Evolutionary conservation across 2,888 invertebrate genomes (phyloP).

Genomic region (Phyllotreta striolata): DNA sequence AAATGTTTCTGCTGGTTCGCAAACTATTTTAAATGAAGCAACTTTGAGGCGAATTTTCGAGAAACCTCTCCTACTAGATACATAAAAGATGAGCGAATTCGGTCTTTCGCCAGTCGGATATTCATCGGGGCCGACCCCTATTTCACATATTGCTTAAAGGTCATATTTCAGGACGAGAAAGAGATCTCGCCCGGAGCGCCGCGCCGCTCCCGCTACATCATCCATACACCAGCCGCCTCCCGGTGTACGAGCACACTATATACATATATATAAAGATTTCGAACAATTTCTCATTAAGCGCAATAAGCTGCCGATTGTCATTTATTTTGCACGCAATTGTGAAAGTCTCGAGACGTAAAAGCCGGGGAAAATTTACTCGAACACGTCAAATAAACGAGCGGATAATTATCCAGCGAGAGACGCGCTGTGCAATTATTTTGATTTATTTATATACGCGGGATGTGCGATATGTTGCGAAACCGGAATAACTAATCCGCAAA

Average conservation of each 20-base stretch:
- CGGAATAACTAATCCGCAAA: too few species aligned
- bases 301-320: constrained; percentile 61
- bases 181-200: too few species aligned
- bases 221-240: too few species aligned
- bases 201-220: too few species aligned
- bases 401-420: too few species aligned
- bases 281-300: constrained; percentile 62
- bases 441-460: too few species aligned
- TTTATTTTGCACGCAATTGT: constrained; percentile 61
- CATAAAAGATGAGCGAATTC: constrained; percentile 51
- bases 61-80: constrained; percentile 10
- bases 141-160: constrained; percentile 44
- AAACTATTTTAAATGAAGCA: not conserved
- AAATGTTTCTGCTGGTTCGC: not conserved
- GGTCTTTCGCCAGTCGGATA: constrained; percentile 40
- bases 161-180: constrained; percentile 8
- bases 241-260: too few species aligned
- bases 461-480: too few species aligned
- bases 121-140: constrained; percentile 45
- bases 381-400: constrained; percentile 58
- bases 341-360: constrained; percentile 57
- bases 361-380: constrained; percentile 54
- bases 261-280: constrained; percentile 59
- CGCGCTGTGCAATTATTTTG: constrained; percentile 47
- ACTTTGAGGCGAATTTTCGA: not conserved